These are phyloP conservation scores for Drosophila kurseongensis DNA, from an alignment of 1,140 invertebrate species.

Conservation along the genomic window DNA sequence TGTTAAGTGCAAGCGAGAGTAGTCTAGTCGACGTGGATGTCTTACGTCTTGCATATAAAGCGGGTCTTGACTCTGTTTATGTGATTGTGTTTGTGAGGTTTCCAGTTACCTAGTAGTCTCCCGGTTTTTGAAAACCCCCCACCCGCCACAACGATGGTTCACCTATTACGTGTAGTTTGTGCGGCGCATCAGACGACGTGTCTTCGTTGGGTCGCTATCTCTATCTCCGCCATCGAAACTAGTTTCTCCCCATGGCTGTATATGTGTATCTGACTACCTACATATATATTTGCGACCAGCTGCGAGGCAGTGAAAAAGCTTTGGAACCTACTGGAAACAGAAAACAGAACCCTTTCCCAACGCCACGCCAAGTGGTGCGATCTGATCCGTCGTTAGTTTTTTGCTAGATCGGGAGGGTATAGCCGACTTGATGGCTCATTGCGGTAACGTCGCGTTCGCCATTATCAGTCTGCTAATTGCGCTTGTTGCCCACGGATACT, in stretches of 20 bases:
- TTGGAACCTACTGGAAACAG: conserved; percentile 41
- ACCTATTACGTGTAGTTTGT: conserved; percentile 30
- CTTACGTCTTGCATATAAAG: conserved; percentile 20
- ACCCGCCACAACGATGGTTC: neutral
- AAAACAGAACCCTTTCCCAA: conserved; percentile 37
- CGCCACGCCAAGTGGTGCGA: conserved; percentile 10
- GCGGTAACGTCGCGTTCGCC: neutral
- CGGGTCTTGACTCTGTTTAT: conserved; percentile 9
- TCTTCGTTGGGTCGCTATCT: conserved; percentile 26
- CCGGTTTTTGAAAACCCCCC: conserved; percentile 15
- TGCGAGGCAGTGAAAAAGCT: conserved; percentile 19
- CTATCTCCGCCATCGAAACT: conserved; percentile 43
- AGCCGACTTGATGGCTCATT: conserved; percentile 22
- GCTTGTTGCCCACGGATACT: conserved; percentile 11
- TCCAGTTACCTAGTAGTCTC: neutral
- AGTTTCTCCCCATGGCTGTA: conserved; percentile 37
- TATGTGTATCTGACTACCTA: neutral
- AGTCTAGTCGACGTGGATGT: conserved; percentile 34
- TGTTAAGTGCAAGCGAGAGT: conserved; percentile 53
- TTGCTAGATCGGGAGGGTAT: conserved; percentile 12
- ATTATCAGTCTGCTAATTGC: conserved; percentile 43
- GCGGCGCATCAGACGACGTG: conserved; percentile 55
- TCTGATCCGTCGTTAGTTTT: conserved; percentile 14
- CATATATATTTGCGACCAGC: conserved; percentile 13
- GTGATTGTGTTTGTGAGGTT: neutral